Conservation (phyloP, 2,888 invertebrate species). For the Epirrhoe tristata region DNA sequence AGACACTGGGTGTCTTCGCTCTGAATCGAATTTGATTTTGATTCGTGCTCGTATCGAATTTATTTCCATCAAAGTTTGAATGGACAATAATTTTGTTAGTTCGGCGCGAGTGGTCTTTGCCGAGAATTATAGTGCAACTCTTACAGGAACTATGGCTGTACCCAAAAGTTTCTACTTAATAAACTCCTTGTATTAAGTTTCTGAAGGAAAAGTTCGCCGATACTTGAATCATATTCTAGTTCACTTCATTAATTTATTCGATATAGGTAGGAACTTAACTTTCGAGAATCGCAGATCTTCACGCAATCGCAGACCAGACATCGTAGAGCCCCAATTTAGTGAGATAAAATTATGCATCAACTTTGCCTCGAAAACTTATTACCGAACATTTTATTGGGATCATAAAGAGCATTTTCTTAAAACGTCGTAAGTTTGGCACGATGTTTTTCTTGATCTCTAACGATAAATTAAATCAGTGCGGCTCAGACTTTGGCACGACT, state of each 20-base stretch:
- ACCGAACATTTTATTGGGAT: constrained; percentile 14
- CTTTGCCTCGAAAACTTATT: constrained; percentile 12
- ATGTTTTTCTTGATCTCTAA: constrained; percentile 30
- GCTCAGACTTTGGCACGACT: constrained; percentile 39
- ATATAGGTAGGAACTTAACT: constrained; percentile 19
- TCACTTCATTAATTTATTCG: constrained; percentile 36
- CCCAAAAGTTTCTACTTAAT: constrained; percentile 50
- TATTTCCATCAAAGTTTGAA: constrained; percentile 64
- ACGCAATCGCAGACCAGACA: neutral
- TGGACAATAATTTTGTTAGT: constrained; percentile 67
- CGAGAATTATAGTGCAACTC: constrained; percentile 50
- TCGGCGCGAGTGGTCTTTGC: constrained; percentile 56
- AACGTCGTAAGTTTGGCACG: constrained; percentile 17
- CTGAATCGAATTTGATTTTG: constrained; percentile 59
- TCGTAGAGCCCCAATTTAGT: constrained; percentile 3
- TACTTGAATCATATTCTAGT: constrained; percentile 39
- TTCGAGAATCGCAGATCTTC: constrained; percentile 22
- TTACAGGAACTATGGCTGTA: constrained; percentile 31
- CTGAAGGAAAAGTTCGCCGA: constrained; percentile 40
- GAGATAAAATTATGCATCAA: constrained; percentile 3
- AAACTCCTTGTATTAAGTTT: constrained; percentile 44
- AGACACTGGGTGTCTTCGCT: constrained; percentile 49
- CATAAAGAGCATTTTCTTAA: constrained; percentile 13
- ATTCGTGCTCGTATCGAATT: constrained; percentile 62
- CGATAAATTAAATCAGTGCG: constrained; percentile 42